Evolutionary conservation across 2,888 invertebrate genomes (phyloP), one percentile per base, ranked within the genome.

Genomic region (Lysandra coridon): DNA sequence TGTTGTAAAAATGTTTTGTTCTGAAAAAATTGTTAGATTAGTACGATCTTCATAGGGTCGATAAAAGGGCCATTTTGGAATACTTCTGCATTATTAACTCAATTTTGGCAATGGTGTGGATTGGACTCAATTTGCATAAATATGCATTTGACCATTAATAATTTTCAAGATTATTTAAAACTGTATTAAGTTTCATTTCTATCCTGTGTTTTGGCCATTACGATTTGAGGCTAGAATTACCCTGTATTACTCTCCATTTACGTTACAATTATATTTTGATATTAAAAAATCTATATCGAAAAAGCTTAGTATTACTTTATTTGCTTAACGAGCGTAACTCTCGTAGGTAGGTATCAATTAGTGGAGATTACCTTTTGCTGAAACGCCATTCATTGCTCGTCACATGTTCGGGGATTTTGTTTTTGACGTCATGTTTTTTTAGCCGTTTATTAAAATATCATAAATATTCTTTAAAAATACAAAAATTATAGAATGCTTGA

Each of bases 321-420:
- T 23, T 73, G 73, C 40, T 74, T 74, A 30, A 74, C 12, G n/a
- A 10, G 74, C 49, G 14, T 40, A 74, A 14, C 10, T 23, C 12
- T 74, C 14, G 40, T 40, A 44, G 49, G 6, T 10, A 23, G 23
- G 74, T 75, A 75, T 75, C 75, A 75, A 75, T 75, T 49, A 75
- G 75, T 74, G 12, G 23, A 75, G 75, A 44, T 69, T 69, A 69
- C 12, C 69, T 75, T 75, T 49, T 23, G 75, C 40, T 40, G n/a
- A n/a, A 40, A 40, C n/a, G n/a, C 23, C 12, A 75, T 23, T 75
- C 75, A 75, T 4, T 44, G 44, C 49, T 23, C 23, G 23, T 14
- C 44, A 23, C 40, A 44, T 44, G 4, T 49, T 44, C 49, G 30
- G 23, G 2, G 17, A 17, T 69, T 69, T 37, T 5, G 69, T 69